Evolutionary conservation across 92 coral and sea anemone species (phyloP).

Genomic region (Metridium senile): DNA sequence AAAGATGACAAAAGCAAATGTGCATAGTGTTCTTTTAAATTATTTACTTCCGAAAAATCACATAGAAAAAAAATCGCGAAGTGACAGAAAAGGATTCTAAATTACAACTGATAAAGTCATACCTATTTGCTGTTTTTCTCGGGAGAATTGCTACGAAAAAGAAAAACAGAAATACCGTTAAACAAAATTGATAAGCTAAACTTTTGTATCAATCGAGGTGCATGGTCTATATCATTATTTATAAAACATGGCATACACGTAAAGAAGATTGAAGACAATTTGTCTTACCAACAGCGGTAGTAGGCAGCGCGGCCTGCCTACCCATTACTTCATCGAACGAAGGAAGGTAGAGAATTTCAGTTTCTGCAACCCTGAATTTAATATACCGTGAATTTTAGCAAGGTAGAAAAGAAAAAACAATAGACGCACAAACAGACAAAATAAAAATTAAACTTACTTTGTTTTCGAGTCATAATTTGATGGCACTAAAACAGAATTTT

Average conservation of each 20-base stretch:
- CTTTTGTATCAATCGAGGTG: no score
- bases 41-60: no score
- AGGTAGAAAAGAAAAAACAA: no score
- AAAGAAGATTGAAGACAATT: background rate
- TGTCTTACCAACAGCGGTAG: slow-evolving; percentile 21
- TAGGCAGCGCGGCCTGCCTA: slow-evolving; percentile 47
- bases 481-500: slow-evolving; percentile 24
- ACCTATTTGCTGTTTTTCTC: slow-evolving; percentile 47
- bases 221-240: no score
- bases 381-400: no score
- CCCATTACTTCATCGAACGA: slow-evolving; percentile 94
- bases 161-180: background rate
- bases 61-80: no score
- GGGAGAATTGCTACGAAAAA: slow-evolving; percentile 39
- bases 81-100: no score
- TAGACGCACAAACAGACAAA: background rate
- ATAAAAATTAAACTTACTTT: slow-evolving; percentile 12
- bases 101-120: slow-evolving; percentile 11
- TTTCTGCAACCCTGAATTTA: slow-evolving; percentile 40
- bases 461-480: slow-evolving; percentile 17
- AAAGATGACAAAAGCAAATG: no score
- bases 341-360: slow-evolving; percentile 63
- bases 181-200: background rate
- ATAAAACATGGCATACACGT: no score
- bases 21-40: no score